Conservation (phyloP, 2,797 vertebrate species). For the Phrynocephalus vlangalii region DNA sequence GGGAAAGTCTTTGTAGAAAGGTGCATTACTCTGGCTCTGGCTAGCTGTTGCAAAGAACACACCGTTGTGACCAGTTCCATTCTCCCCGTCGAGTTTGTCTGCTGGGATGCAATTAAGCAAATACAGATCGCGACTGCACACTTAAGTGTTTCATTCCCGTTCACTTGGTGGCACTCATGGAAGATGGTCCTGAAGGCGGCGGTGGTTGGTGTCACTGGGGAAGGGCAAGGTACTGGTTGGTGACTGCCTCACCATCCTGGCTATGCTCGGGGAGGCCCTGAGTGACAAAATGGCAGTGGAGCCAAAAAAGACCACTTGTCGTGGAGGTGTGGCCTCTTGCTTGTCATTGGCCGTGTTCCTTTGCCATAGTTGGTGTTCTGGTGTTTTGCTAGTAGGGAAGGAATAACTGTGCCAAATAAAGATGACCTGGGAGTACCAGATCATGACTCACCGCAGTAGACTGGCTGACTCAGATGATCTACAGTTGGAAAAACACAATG, state of each 20-base stretch:
- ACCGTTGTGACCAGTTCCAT: background rate
- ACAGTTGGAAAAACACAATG: constrained; percentile 30
- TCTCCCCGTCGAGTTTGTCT: background rate
- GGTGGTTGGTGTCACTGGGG: background rate
- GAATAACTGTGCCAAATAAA: constrained; percentile 10
- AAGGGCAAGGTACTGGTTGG: background rate
- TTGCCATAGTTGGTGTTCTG: background rate
- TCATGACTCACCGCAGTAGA: constrained; percentile 38
- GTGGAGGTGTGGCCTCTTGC: background rate
- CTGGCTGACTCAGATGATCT: constrained; percentile 31
- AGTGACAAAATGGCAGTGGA: background rate
- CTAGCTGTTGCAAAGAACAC: background rate
- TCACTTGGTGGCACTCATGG: background rate
- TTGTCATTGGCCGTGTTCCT: background rate
- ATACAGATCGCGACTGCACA: background rate
- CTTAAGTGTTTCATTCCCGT: background rate
- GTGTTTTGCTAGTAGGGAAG: background rate
- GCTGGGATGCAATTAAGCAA: background rate
- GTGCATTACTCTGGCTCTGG: background rate
- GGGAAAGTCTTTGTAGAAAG: background rate
- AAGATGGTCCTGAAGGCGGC: background rate
- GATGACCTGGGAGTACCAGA: background rate
- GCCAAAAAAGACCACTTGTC: background rate
- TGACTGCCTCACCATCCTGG: background rate
- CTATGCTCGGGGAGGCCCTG: background rate